Percentiles rank a stretch among this genome's conserved stretches.
phyloP scores from a whole-genome alignment of 2,113 vertebrate species.

The Corythornis vintsioides region DNA sequence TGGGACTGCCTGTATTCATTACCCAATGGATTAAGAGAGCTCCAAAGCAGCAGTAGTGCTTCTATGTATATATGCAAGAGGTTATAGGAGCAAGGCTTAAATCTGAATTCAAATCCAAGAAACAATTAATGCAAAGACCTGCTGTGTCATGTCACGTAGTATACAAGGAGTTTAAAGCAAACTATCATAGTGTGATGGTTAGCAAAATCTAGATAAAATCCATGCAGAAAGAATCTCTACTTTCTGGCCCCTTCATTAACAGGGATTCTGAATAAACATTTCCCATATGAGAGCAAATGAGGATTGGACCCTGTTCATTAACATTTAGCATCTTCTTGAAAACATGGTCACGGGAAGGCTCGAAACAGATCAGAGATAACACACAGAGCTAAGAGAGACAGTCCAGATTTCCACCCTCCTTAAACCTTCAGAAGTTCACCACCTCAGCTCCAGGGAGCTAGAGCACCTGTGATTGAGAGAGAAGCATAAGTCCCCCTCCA shows the following conservation, averaged over 20 bases:
- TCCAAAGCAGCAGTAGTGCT: not conserved
- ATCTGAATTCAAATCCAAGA: not conserved
- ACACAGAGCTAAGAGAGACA: not conserved
- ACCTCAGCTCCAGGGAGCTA: not conserved
- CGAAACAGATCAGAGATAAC: not conserved
- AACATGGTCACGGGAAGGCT: not conserved
- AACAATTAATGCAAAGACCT: not conserved
- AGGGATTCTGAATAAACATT: not conserved
- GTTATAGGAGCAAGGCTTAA: not conserved
- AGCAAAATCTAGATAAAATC: not conserved
- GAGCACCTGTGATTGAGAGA: not conserved
- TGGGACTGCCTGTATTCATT: not conserved
- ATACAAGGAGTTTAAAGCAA: not conserved
- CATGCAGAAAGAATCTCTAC: not conserved
- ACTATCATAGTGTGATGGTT: not conserved
- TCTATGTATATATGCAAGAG: not conserved
- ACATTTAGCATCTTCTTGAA: not conserved
- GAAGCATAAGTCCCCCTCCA: not conserved
- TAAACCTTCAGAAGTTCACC: not conserved
- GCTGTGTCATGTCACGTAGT: not conserved
- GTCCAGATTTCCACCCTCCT: not conserved
- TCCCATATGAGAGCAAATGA: not conserved
- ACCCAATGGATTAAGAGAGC: not conserved
- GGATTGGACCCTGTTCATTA: not conserved
- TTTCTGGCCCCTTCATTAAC: conserved; percentile 33